These are phyloP conservation scores for Drosophila mayaguana DNA, from an alignment of 2,888 invertebrate genomes.

Conservation along the genomic window DNA sequence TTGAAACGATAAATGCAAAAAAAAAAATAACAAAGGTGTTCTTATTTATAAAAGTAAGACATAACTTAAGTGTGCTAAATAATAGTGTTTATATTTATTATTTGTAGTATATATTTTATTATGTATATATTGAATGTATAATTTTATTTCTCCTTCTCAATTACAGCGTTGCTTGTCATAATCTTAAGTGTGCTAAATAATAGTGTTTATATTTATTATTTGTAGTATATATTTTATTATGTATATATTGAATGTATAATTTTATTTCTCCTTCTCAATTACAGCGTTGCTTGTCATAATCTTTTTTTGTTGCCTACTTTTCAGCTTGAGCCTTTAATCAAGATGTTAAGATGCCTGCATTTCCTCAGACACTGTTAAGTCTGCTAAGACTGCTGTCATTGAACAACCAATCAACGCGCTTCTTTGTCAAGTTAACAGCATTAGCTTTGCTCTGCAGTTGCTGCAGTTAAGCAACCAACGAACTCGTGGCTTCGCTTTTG, in stretches of 20 bases:
- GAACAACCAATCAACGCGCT: neutral
- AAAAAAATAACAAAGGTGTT: constrained; percentile 23
- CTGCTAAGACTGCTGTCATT: neutral
- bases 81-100: neutral
- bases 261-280: neutral
- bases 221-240: neutral
- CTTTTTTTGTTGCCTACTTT: constrained; percentile 21
- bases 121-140: neutral
- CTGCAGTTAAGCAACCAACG: neutral
- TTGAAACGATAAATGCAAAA: constrained; percentile 83
- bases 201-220: neutral
- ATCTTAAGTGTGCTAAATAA: too few relatives aligned
- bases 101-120: neutral
- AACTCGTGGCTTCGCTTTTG: too few relatives aligned
- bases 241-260: neutral
- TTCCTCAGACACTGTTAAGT: neutral
- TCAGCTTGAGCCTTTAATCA: neutral
- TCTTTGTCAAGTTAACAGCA: neutral
- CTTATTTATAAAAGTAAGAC: neutral
- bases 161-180: neutral
- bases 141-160: neutral
- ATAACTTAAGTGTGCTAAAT: neutral
- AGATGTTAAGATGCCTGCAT: neutral
- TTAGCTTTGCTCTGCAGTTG: constrained; percentile 2
- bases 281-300: neutral